A percentile compares a stretch with the other conserved stretches of the same genome.
Evolutionary conservation across 2,113 vertebrate species (phyloP).

Genomic region (Nibea albiflora): DNA sequence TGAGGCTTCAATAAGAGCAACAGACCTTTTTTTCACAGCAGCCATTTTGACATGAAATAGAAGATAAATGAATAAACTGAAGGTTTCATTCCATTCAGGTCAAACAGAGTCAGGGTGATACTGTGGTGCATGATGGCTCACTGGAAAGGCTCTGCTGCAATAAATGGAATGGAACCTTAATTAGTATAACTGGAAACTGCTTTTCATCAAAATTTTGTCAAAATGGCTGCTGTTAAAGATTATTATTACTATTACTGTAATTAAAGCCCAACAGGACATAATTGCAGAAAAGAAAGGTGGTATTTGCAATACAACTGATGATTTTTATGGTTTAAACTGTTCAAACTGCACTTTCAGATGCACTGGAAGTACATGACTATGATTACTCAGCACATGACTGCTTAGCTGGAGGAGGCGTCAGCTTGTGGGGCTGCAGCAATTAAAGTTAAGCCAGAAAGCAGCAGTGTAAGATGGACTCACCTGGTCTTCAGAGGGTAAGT

Average conservation of each 20-base stretch:
- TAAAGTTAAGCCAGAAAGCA: constrained; percentile 24
- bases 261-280: constrained; percentile 12
- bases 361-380: constrained; percentile 3
- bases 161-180: too few relatives aligned
- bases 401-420: constrained; percentile 30
- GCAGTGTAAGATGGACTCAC: background rate
- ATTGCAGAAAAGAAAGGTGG: background rate
- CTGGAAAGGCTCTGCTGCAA: too few relatives aligned
- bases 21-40: too few relatives aligned
- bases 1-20: too few relatives aligned
- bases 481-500: background rate
- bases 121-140: too few relatives aligned
- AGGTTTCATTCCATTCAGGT: too few relatives aligned
- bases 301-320: constrained; percentile 23
- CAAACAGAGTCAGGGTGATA: too few relatives aligned
- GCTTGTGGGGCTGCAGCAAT: background rate
- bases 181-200: too few relatives aligned
- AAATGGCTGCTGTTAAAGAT: too few relatives aligned
- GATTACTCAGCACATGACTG: constrained; percentile 44
- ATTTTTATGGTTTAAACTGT: constrained; percentile 18
- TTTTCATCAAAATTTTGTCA: too few relatives aligned
- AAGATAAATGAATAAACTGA: too few relatives aligned
- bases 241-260: constrained; percentile 24
- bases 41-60: too few relatives aligned
- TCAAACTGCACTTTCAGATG: constrained; percentile 23